Percentiles rank a stretch among this genome's conserved stretches.
phyloP scores from a whole-genome alignment of 2,888 invertebrate species.

The Eupithecia inturbata region DNA sequence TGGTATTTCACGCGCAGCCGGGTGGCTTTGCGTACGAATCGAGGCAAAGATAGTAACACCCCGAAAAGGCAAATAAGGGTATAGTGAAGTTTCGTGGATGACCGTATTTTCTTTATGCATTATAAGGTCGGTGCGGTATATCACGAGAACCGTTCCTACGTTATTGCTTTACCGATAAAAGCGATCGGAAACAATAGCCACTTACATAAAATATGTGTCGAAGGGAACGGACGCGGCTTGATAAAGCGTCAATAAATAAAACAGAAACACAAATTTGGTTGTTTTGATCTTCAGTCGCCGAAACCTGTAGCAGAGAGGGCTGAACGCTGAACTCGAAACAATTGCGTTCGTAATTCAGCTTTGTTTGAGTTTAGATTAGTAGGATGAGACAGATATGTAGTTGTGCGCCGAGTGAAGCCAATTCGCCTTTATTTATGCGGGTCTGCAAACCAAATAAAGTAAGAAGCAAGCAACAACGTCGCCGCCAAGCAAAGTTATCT shows the following conservation, averaged over 20 bases:
- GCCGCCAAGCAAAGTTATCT: slow-evolving; percentile 69
- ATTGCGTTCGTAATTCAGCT: slow-evolving; percentile 35
- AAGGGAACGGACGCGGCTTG: slow-evolving; percentile 53
- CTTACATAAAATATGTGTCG: slow-evolving; percentile 66
- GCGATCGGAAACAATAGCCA: slow-evolving; percentile 69
- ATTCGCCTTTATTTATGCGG: slow-evolving; percentile 76
- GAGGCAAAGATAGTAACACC: slow-evolving; percentile 78
- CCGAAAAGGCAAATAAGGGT: slow-evolving; percentile 80
- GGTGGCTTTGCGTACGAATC: slow-evolving; percentile 77
- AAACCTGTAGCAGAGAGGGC: slow-evolving; percentile 44
- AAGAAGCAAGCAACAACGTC: slow-evolving; percentile 65
- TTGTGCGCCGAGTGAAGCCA: slow-evolving; percentile 58
- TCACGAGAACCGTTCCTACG: slow-evolving; percentile 69
- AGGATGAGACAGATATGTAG: slow-evolving; percentile 56
- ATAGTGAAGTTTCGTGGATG: slow-evolving; percentile 73
- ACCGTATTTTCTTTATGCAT: slow-evolving; percentile 77
- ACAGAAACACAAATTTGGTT: slow-evolving; percentile 47
- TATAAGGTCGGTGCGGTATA: slow-evolving; percentile 72
- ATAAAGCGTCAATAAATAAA: slow-evolving; percentile 53
- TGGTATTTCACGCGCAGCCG: slow-evolving; percentile 82
- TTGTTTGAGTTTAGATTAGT: slow-evolving; percentile 39
- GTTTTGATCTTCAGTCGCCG: slow-evolving; percentile 55
- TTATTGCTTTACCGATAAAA: slow-evolving; percentile 71
- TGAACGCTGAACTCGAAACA: slow-evolving; percentile 44
- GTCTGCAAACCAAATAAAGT: slow-evolving; percentile 76